Evolutionary conservation across 2,113 vertebrate species (phyloP).

Genomic region (Scalopus aquaticus): DNA sequence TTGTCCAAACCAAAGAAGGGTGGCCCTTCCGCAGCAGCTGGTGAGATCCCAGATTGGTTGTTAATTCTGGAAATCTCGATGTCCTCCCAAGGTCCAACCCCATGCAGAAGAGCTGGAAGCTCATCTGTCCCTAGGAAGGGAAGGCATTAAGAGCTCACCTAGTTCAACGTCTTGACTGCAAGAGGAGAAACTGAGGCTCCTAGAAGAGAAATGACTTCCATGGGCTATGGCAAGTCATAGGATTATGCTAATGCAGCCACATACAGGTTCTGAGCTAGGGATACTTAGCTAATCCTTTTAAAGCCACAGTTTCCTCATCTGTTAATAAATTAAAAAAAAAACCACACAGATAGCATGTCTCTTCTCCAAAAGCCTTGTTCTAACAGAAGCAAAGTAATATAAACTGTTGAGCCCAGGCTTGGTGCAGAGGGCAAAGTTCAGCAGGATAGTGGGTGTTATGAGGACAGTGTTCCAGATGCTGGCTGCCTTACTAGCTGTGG

Average conservation of each 20-base stretch:
- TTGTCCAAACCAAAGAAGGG: neutral
- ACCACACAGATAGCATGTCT: neutral
- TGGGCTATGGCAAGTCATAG: neutral
- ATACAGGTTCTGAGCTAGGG: neutral
- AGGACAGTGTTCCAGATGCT: neutral
- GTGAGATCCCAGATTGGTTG: neutral
- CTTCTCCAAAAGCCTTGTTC: neutral
- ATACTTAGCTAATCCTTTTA: neutral
- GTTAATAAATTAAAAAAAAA: neutral
- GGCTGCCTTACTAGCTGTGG: neutral
- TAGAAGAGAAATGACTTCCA: neutral
- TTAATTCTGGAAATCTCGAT: neutral
- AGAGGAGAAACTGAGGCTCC: neutral
- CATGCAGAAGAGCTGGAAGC: neutral
- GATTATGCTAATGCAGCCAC: neutral
- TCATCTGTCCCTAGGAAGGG: neutral
- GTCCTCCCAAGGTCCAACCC: neutral
- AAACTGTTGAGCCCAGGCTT: neutral
- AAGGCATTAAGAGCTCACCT: conserved; percentile 3
- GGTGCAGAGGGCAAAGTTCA: neutral
- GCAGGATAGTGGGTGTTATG: accelerated
- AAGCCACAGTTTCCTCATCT: neutral
- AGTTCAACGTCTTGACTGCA: neutral
- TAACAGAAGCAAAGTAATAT: neutral
- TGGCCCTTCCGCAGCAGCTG: neutral